Percentiles rank a stretch among this genome's conserved stretches.
These are phyloP conservation scores for Metopolophium dirhodum DNA, from an alignment of 1,140 invertebrate genomes.

Conservation along the genomic window DNA sequence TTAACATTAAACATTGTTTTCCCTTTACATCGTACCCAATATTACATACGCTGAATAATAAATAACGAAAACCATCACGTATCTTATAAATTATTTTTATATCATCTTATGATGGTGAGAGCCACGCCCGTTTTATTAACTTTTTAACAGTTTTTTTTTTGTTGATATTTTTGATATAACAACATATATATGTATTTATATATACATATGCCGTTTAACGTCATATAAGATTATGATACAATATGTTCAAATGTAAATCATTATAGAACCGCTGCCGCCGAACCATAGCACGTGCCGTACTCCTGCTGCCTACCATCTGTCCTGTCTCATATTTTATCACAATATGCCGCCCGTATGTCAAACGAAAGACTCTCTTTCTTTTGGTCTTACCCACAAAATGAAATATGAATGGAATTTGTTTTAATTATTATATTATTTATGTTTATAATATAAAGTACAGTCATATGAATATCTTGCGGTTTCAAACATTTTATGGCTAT, in stretches of 20 bases:
- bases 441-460: background rate
- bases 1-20: background rate
- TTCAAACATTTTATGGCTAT: background rate
- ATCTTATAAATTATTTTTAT: background rate
- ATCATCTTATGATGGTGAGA: background rate
- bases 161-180: background rate
- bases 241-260: constrained; percentile 36
- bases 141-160: background rate
- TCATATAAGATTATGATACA: constrained; percentile 40
- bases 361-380: constrained; percentile 9
- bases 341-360: constrained; percentile 51
- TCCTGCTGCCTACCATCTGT: constrained; percentile 50
- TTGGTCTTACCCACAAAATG: background rate
- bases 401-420: background rate
- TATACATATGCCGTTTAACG: constrained; percentile 32
- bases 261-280: constrained; percentile 9
- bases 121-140: background rate
- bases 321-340: constrained; percentile 44
- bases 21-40: background rate
- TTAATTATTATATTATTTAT: background rate
- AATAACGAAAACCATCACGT: background rate
- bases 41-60: background rate
- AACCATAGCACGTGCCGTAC: constrained; percentile 43
- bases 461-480: background rate
- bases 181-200: background rate